Evolutionary conservation across 2,888 invertebrate species (phyloP).

Genomic region (Hyppa rectilinea): DNA sequence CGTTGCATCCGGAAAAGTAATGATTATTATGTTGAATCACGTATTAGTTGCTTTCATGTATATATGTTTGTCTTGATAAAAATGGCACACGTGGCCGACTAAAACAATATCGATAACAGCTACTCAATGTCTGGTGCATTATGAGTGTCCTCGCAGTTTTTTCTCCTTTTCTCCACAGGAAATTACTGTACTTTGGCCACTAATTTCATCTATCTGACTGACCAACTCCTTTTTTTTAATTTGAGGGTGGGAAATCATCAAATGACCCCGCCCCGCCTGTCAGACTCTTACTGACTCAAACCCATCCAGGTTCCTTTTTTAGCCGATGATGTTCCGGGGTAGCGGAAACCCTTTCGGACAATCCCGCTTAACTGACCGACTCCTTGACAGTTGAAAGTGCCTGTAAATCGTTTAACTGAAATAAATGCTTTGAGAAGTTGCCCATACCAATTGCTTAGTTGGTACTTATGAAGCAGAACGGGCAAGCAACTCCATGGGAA

Average conservation of each 20-base stretch:
- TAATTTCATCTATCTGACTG: not conserved
- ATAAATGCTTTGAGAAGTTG: no score
- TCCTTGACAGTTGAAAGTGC: not conserved
- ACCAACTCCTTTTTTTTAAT: not conserved
- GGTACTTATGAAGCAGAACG: not conserved
- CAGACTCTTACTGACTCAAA: no score
- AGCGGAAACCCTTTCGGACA: no score
- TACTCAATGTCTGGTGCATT: not conserved
- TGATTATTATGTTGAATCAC: not conserved
- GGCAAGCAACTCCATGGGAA: not conserved
- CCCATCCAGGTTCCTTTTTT: no score
- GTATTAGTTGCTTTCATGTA: not conserved
- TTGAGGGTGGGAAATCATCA: no score
- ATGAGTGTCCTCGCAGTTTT: not conserved
- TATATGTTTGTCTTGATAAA: constrained; percentile 7
- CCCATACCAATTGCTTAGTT: not conserved
- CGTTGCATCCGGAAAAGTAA: constrained; percentile 14
- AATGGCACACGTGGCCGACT: not conserved
- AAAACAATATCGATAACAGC: not conserved
- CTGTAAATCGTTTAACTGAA: not conserved
- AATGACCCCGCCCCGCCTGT: no score
- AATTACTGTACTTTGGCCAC: not conserved
- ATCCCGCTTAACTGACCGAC: no score
- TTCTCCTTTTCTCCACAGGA: not conserved
- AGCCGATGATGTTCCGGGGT: no score